Evolutionary conservation across 2,888 invertebrate genomes (phyloP).

Genomic region (Amitus sp.): DNA sequence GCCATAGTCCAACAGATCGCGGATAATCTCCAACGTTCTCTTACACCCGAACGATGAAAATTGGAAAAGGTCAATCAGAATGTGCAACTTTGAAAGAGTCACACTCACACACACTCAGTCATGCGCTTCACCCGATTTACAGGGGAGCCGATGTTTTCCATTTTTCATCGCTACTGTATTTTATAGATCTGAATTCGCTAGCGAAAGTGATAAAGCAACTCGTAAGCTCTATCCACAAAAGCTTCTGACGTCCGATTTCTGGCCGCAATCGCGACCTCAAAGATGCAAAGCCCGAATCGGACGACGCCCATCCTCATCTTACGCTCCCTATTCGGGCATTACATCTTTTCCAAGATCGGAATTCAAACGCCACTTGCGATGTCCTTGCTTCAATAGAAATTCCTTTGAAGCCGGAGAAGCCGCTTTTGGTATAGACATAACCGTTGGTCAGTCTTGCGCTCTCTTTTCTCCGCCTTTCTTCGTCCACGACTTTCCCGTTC

Average conservation of each 20-base stretch:
- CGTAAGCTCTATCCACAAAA: too few species aligned
- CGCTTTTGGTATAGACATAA: conserved; percentile 4
- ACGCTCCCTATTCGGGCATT: too few species aligned
- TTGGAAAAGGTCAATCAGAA: conserved; percentile 8
- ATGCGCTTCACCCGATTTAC: conserved; percentile 1
- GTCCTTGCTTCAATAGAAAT: too few species aligned
- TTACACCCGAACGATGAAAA: too few species aligned
- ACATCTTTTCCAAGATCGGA: background rate
- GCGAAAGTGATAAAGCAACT: too few species aligned
- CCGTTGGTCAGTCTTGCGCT: conserved; percentile 11
- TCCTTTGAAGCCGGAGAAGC: conserved; percentile 2
- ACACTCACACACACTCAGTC: conserved; percentile 37
- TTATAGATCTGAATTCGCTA: background rate
- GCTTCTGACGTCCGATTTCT: too few species aligned
- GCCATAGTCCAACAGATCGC: conserved; percentile 33
- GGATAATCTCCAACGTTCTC: conserved; percentile 20
- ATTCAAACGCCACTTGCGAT: background rate
- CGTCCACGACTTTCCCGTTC: background rate
- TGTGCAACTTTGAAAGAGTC: too few species aligned
- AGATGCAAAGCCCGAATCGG: too few species aligned
- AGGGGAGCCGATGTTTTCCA: conserved; percentile 22
- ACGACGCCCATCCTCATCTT: too few species aligned
- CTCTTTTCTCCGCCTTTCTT: background rate
- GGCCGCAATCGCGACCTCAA: too few species aligned
- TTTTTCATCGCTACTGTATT: conserved; percentile 7